Percentiles rank a stretch among this genome's conserved stretches.
Conservation (phyloP, 2,888 invertebrate genomes). For the Leptinotarsa peninsularis region DNA sequence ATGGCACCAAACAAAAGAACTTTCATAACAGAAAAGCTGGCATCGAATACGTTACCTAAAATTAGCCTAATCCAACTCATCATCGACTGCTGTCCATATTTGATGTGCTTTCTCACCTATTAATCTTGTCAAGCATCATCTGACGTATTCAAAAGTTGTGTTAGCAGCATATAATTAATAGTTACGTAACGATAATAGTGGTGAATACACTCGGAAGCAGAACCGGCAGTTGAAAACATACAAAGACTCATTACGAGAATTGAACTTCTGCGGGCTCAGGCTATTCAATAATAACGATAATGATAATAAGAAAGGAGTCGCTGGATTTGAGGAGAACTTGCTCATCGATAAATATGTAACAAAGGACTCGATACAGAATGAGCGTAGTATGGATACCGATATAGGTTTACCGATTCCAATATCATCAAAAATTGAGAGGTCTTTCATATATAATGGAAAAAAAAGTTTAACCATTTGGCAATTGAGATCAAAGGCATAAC, state of each 20-base stretch:
- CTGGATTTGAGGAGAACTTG: no score
- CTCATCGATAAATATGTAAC: no score
- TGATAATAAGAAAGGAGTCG: no score
- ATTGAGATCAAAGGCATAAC: no score
- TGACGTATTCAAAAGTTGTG: constrained; percentile 11
- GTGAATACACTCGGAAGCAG: constrained; percentile 11
- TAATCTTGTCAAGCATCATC: constrained; percentile 11
- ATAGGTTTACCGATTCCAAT: no score
- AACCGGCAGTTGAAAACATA: not conserved
- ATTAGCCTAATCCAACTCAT: not conserved
- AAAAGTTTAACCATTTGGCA: no score
- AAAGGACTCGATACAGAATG: no score
- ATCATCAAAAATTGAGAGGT: no score
- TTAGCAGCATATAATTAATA: constrained; percentile 18
- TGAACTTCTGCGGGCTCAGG: not conserved
- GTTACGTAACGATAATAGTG: constrained; percentile 19
- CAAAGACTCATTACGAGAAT: not conserved
- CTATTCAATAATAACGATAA: not conserved
- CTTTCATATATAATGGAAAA: no score
- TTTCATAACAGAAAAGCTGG: not conserved
- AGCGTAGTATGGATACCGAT: no score
- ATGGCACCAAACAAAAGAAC: not conserved
- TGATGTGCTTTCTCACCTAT: constrained; percentile 17
- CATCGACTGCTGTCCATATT: constrained; percentile 4
- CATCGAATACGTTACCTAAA: not conserved